A percentile compares a stretch with the other conserved stretches of the same genome.
These are phyloP conservation scores for Chelidonichthys spinosus DNA, from an alignment of 2,797 vertebrate genomes.

Conservation along the genomic window DNA sequence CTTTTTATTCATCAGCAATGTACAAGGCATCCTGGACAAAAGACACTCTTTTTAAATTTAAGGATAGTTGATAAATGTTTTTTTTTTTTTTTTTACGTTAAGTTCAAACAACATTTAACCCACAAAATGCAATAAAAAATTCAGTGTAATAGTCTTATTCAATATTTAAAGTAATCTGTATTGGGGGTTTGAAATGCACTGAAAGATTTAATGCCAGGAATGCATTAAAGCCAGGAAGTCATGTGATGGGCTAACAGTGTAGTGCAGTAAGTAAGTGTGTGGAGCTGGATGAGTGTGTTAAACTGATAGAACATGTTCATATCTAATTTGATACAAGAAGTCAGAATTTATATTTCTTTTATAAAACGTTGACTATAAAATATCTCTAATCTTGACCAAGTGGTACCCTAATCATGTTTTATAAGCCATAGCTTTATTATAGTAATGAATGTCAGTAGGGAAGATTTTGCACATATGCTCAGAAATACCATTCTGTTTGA, in stretches of 20 bases:
- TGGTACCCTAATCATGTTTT: neutral
- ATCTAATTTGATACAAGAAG: neutral
- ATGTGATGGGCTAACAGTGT: neutral
- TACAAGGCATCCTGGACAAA: too few species aligned
- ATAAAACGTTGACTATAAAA: neutral
- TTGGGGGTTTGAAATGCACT: constrained; percentile 2
- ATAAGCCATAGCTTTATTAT: neutral
- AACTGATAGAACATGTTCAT: neutral
- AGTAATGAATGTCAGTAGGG: neutral
- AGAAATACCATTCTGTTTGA: constrained; percentile 19
- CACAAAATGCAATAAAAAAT: neutral
- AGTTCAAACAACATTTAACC: constrained; percentile 6
- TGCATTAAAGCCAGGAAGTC: neutral
- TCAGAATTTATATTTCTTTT: neutral
- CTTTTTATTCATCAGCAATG: constrained; percentile 13
- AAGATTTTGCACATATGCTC: constrained; percentile 17
- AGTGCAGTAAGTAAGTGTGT: neutral
- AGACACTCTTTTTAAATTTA: too few species aligned
- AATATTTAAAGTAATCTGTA: neutral
- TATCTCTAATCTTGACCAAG: neutral
- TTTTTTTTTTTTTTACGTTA: neutral
- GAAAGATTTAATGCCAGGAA: constrained; percentile 5
- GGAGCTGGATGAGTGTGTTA: neutral
- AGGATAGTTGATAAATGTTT: neutral
- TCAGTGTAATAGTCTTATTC: neutral